Evolutionary conservation across 2,113 vertebrate species (phyloP).

Genomic region (Diadophis punctatus): DNA sequence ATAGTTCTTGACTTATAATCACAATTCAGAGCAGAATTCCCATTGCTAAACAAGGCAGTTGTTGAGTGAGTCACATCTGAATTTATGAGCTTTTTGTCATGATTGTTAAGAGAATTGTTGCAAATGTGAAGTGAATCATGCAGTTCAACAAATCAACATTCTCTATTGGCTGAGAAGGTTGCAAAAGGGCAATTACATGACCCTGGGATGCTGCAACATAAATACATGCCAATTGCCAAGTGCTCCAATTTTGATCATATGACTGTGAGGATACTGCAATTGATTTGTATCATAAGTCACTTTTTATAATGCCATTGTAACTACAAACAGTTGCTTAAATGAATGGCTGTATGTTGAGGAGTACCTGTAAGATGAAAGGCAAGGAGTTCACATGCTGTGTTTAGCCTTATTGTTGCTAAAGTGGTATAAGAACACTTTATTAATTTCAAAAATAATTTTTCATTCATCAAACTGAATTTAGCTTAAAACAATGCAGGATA

Average conservation of each 20-base stretch:
- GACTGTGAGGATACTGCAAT: not conserved
- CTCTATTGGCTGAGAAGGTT: not conserved
- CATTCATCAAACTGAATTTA: not conserved
- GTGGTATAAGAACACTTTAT: not conserved
- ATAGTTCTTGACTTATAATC: not conserved
- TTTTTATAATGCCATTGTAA: not conserved
- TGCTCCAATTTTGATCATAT: not conserved
- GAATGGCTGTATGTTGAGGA: not conserved
- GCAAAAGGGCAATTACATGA: not conserved
- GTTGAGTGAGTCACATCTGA: not conserved
- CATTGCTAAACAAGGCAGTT: not conserved
- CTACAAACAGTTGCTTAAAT: not conserved
- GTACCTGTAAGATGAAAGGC: not conserved
- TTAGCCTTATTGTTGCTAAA: not conserved
- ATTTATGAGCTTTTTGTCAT: not conserved
- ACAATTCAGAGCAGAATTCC: not conserved
- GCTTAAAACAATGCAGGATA: not conserved
- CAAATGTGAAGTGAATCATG: not conserved
- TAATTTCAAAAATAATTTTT: not conserved
- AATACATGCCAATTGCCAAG: too few relatives aligned
- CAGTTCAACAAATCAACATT: not conserved
- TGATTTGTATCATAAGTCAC: not conserved
- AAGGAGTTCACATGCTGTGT: not conserved
- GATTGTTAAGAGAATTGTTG: not conserved
- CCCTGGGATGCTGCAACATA: too few relatives aligned